Evolutionary conservation across 2,797 vertebrate genomes (phyloP).

Genomic region (Monodelphis domestica): DNA sequence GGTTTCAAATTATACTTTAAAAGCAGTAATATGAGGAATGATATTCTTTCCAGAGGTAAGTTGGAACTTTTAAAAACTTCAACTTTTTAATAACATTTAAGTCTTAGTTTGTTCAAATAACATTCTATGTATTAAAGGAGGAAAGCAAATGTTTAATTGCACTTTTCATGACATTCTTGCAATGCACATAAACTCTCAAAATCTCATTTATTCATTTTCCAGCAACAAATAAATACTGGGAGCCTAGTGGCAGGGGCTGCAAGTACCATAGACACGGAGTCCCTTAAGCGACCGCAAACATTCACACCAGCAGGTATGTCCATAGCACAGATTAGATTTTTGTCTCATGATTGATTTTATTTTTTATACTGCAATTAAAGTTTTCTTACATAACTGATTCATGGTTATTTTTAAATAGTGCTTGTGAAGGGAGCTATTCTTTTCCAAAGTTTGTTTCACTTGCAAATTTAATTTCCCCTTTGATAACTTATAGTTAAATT

Average conservation of each 20-base stretch:
- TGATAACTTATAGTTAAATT: neutral
- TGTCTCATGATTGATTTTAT: neutral
- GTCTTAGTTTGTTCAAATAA: neutral
- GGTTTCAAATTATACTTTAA: slow-evolving; percentile 35
- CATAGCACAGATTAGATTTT: neutral
- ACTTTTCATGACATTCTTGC: neutral
- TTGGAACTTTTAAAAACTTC: slow-evolving; percentile 46
- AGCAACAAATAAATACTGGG: slow-evolving; percentile 90
- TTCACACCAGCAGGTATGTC: slow-evolving; percentile 94
- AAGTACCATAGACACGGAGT: slow-evolving; percentile 93
- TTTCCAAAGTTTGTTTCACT: neutral
- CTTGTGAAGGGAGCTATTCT: too few species aligned
- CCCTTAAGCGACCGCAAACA: slow-evolving; percentile 95
- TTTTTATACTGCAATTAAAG: slow-evolving; percentile 46
- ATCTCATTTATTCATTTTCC: slow-evolving; percentile 79
- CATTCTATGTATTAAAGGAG: slow-evolving; percentile 3
- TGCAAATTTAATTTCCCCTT: slow-evolving; percentile 7
- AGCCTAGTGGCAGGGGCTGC: slow-evolving; percentile 86
- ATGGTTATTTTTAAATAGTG: neutral
- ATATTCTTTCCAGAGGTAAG: slow-evolving; percentile 68
- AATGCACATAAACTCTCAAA: slow-evolving; percentile 53
- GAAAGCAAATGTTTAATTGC: neutral
- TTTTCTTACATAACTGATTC: neutral
- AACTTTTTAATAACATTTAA: neutral
- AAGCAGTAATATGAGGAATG: neutral